A percentile compares a stretch with the other conserved stretches of the same genome.
phyloP scores from a whole-genome alignment of 2,888 invertebrate genomes.

The Trissolcus japonicus region DNA sequence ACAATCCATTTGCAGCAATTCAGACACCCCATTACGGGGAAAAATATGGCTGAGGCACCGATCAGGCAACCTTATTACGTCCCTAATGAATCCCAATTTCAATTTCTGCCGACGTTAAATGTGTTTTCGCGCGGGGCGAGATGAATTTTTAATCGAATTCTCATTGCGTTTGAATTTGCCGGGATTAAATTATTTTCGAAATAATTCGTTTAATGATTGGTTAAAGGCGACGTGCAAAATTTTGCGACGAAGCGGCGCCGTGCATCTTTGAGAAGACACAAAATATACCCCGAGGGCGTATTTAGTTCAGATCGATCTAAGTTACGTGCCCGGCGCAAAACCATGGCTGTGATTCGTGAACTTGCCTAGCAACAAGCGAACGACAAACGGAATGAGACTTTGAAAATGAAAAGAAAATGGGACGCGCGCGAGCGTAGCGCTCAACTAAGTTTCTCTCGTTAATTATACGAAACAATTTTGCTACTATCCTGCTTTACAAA shows the following conservation, averaged over 20 bases:
- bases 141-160: constrained; percentile 56
- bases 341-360: constrained; percentile 64
- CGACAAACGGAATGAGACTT: constrained; percentile 53
- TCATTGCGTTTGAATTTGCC: constrained; percentile 51
- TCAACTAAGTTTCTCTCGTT: constrained; percentile 32
- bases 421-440: constrained; percentile 26
- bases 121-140: constrained; percentile 33
- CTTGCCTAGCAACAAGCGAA: constrained; percentile 66
- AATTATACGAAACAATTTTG: constrained; percentile 37
- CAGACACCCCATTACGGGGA: too few relatives aligned
- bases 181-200: constrained; percentile 51
- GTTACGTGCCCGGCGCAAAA: constrained; percentile 65
- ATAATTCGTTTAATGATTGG: constrained; percentile 49
- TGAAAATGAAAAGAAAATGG: constrained; percentile 55
- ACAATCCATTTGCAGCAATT: constrained; percentile 28
- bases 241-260: constrained; percentile 26
- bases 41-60: constrained; percentile 10
- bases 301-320: constrained; percentile 65
- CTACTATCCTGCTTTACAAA: constrained; percentile 21
- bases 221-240: constrained; percentile 40
- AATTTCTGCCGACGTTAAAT: constrained; percentile 44
- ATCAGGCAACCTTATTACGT: constrained; percentile 49
- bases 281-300: constrained; percentile 53
- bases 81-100: constrained; percentile 54
- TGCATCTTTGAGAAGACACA: constrained; percentile 57